phyloP scores from a whole-genome alignment of 2,113 vertebrate genomes.

The Speoplatyrhinus poulsoni region DNA sequence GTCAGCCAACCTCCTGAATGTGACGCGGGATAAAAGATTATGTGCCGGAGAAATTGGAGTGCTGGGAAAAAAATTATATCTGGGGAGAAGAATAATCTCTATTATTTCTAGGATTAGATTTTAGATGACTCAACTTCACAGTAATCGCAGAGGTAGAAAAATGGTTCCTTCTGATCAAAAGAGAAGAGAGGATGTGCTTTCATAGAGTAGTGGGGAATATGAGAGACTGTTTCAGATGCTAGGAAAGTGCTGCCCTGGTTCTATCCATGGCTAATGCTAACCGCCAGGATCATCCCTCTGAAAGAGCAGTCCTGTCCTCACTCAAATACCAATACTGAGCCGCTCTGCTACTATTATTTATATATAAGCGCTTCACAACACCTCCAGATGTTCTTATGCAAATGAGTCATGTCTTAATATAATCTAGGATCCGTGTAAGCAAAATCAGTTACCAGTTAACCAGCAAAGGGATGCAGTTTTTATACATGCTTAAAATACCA shows the following conservation, averaged over 20 bases:
- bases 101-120: slow-evolving; percentile 68
- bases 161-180: slow-evolving; percentile 49
- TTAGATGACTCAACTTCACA: slow-evolving; percentile 62
- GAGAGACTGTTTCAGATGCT: slow-evolving; percentile 34
- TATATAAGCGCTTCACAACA: slow-evolving; percentile 15
- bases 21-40: slow-evolving; percentile 51
- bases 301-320: slow-evolving; percentile 28
- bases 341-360: neutral
- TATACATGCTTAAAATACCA: neutral
- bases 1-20: slow-evolving; percentile 31
- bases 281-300: slow-evolving; percentile 38
- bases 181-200: slow-evolving; percentile 35
- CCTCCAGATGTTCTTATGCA: slow-evolving; percentile 6
- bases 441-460: too few species aligned
- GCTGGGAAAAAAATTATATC: slow-evolving; percentile 30
- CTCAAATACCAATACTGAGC: slow-evolving; percentile 40
- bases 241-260: slow-evolving; percentile 34
- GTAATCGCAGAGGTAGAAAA: slow-evolving; percentile 46
- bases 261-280: slow-evolving; percentile 48
- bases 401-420: slow-evolving; percentile 10
- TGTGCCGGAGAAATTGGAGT: slow-evolving; percentile 59
- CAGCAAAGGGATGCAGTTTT: neutral
- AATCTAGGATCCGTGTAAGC: too few species aligned
- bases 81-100: slow-evolving; percentile 54
- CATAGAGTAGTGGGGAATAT: slow-evolving; percentile 25